Percentiles rank a stretch among this genome's conserved stretches.
Conservation (phyloP, 2,888 invertebrate species). For the Erannis defoliaria region DNA sequence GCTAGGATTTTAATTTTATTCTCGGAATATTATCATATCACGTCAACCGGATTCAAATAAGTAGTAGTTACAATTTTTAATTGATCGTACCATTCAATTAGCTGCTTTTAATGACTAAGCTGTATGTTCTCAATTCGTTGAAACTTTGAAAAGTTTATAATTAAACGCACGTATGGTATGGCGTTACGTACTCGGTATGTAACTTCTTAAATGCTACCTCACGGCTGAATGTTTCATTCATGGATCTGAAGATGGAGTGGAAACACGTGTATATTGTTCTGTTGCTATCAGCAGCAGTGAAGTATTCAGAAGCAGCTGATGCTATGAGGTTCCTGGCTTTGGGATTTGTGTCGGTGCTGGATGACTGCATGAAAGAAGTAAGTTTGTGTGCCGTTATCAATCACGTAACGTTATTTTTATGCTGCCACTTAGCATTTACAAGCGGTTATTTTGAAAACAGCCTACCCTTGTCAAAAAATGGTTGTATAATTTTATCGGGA, state of each 20-base stretch:
- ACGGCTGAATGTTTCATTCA: constrained; percentile 9
- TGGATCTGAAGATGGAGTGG: constrained; percentile 25
- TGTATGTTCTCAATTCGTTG: constrained; percentile 5
- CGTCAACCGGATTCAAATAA: background rate
- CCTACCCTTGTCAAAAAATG: too few species aligned
- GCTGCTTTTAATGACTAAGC: background rate
- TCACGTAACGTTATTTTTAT: too few species aligned
- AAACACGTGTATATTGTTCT: constrained; percentile 32
- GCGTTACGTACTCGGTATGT: background rate
- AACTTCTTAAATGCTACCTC: constrained; percentile 11
- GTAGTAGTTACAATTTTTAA: background rate
- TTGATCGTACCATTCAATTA: background rate
- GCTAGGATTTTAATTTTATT: too few species aligned
- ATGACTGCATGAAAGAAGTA: constrained; percentile 69
- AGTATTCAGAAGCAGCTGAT: constrained; percentile 55
- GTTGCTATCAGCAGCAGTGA: constrained; percentile 43
- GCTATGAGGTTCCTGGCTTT: constrained; percentile 62
- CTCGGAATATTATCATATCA: background rate
- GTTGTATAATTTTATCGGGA: too few species aligned
- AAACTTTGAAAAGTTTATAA: constrained; percentile 1
- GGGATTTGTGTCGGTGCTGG: constrained; percentile 66
- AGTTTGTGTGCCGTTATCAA: constrained; percentile 18
- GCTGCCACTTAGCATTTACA: too few species aligned
- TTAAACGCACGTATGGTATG: background rate
- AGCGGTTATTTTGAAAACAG: too few species aligned